Percentiles rank a stretch among this genome's conserved stretches.
Conservation (phyloP, 2,797 vertebrate genomes). For the Kryptopterus vitreolus region DNA sequence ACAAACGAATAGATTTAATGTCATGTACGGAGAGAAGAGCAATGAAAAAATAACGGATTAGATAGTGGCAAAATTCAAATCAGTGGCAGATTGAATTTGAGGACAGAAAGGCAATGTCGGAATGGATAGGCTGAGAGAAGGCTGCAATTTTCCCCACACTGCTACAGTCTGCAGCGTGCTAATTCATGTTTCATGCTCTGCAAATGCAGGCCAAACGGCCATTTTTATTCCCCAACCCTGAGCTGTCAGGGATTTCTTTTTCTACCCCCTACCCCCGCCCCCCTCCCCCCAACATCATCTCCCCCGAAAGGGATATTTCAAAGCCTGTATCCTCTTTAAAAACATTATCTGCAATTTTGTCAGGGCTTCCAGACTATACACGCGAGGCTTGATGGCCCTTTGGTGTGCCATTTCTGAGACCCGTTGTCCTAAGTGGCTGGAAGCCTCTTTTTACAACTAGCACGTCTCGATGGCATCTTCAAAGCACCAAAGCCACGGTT, state of each 20-base stretch:
- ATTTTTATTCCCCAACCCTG: constrained; percentile 52
- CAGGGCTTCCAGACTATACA: constrained; percentile 51
- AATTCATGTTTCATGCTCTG: constrained; percentile 71
- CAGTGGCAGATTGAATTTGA: constrained; percentile 75
- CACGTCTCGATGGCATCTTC: constrained; percentile 66
- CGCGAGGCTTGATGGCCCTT: constrained; percentile 55
- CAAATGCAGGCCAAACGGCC: constrained; percentile 61
- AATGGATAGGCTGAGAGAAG: constrained; percentile 66
- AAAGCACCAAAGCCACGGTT: constrained; percentile 59
- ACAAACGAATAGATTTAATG: constrained; percentile 76
- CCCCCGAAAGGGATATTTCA: constrained; percentile 52
- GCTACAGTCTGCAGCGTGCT: constrained; percentile 65
- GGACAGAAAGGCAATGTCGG: constrained; percentile 69
- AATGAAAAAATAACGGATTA: constrained; percentile 81
- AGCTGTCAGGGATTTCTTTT: constrained; percentile 47
- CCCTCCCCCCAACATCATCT: no score
- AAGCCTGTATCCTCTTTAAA: constrained; percentile 54
- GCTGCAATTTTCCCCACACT: constrained; percentile 64
- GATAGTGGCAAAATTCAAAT: constrained; percentile 77
- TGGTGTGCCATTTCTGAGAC: constrained; percentile 41
- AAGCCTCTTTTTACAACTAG: constrained; percentile 61
- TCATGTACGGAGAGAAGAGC: constrained; percentile 69
- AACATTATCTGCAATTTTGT: constrained; percentile 53
- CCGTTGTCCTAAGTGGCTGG: constrained; percentile 56
- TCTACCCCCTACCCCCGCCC: no score